Conservation (phyloP, 2,888 invertebrate genomes). For the Endotricha flammealis region DNA sequence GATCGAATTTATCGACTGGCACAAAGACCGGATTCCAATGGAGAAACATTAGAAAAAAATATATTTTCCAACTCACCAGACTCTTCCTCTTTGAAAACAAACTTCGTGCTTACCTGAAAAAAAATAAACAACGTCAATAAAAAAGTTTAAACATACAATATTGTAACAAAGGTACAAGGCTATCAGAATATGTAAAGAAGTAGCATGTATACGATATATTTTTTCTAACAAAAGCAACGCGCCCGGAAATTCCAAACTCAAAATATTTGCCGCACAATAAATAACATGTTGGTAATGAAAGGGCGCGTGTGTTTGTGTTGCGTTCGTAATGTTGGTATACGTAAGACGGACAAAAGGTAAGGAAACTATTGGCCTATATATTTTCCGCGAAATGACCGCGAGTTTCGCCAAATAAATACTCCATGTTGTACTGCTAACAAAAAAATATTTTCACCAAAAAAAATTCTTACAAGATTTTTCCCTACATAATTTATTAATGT, state of each 20-base stretch:
- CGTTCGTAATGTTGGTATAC: conserved; percentile 9
- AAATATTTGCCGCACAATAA: conserved; percentile 30
- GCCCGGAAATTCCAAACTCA: conserved; percentile 21
- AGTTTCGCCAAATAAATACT: conserved; percentile 45
- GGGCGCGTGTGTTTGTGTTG: conserved; percentile 29
- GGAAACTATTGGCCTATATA: conserved; percentile 43
- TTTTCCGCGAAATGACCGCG: conserved; percentile 43
- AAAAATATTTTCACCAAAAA: too few relatives aligned
- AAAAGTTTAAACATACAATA: conserved; percentile 12
- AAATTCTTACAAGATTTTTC: too few relatives aligned
- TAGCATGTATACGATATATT: conserved; percentile 26
- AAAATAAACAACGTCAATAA: conserved; percentile 22
- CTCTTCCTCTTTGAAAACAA: conserved; percentile 28
- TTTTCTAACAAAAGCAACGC: conserved; percentile 24
- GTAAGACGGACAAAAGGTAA: conserved; percentile 23
- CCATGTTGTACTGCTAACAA: conserved; percentile 29
- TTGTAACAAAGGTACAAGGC: conserved; percentile 21
- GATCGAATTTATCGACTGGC: neutral
- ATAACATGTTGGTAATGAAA: conserved; percentile 43
- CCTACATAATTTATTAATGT: too few relatives aligned
- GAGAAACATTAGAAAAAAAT: neutral
- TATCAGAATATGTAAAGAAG: conserved; percentile 31
- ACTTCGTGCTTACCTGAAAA: conserved; percentile 51
- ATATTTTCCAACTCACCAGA: conserved; percentile 22
- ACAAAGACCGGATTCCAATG: neutral